Base-by-base conservation (phyloP, 1,140 invertebrate genomes). In the Lamellibrachia luymesi region DNA sequence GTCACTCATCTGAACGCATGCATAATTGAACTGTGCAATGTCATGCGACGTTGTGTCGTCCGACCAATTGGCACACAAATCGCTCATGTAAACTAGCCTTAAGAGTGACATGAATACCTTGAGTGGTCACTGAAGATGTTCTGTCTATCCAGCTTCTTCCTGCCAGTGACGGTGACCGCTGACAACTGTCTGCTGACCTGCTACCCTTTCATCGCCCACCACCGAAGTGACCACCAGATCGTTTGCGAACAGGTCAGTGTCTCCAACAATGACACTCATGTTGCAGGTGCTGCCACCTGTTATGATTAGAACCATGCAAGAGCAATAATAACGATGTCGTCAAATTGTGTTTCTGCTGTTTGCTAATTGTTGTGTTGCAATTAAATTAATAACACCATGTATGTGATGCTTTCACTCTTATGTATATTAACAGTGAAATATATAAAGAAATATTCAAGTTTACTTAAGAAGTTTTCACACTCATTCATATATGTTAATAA, bases 121-220 rank as follows among this genome's bases (percentile, higher is more conserved):
- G 38, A 38, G 38, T 38, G 17, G 64, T 80, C 13, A 80, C 13
- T 80, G 64, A 80, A 2, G 5, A 17, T 22, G 64, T 8, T 80
- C 17, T 80, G 6, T 91, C 13, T n/a, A 0, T 94, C 90, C 93
- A 96, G 95, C 50, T 96, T 96, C 94, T 92, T 91, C 51, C 92
- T 96, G 92, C 90, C 94, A 90, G 94, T 96, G 25, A 95, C 95
- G 25, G 95, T 95, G 13, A 96, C 96, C 80, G 95, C 96, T 38
- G 96, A 96, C 93, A 96, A 96, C 93, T 96, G 96, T 92, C 93
- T 96, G 2, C 92, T 96, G 91, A 96, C 96, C 4, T 96, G 95
- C 93, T 96, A 96, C 93, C 95, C 95, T 49, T 96, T 96, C 94
- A 93, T 96, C 50, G 95, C 95, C 25, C 94, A 95, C 50, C 96